Percentiles rank a stretch among this genome's conserved stretches.
Evolutionary conservation across 1,140 invertebrate genomes (phyloP).

Genomic region (Hycleus phaleratus): DNA sequence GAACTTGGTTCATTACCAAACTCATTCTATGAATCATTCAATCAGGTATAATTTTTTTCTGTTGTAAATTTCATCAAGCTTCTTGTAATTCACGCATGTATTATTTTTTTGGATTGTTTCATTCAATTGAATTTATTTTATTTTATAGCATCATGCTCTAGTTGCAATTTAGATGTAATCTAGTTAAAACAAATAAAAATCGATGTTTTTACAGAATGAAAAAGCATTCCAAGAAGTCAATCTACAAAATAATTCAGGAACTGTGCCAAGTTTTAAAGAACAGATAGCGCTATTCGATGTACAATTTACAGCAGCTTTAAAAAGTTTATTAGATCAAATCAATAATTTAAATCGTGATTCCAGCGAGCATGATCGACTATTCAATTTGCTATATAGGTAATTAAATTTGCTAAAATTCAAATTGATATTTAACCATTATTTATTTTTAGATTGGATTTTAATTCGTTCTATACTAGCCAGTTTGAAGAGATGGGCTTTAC

Average conservation of each 20-base stretch:
- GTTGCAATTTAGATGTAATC: background rate
- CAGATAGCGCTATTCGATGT: constrained; percentile 31
- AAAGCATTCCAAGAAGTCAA: constrained; percentile 12
- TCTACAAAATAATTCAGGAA: constrained; percentile 9
- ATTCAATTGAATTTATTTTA: background rate
- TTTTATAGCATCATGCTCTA: background rate
- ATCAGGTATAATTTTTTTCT: constrained; percentile 29
- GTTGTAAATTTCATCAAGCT: background rate
- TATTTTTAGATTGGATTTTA: constrained; percentile 16
- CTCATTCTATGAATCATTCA: constrained; percentile 38
- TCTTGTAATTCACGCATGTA: too few relatives aligned
- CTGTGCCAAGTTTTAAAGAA: constrained; percentile 33
- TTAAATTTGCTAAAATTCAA: background rate
- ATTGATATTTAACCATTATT: background rate
- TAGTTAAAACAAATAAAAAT: background rate
- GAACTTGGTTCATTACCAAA: constrained; percentile 39
- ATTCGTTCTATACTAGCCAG: constrained; percentile 19
- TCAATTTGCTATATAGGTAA: constrained; percentile 39
- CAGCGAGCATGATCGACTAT: constrained; percentile 37
- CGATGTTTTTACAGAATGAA: constrained; percentile 20
- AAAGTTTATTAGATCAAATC: constrained; percentile 34
- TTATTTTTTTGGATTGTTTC: too few relatives aligned
- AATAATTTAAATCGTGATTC: constrained; percentile 34
- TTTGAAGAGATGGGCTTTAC: constrained; percentile 10
- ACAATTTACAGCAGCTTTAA: constrained; percentile 32